Evolutionary conservation across 2,888 invertebrate species (phyloP), one percentile per base, ranked within the genome.

Genomic region (Choristoneura rosaceana): DNA sequence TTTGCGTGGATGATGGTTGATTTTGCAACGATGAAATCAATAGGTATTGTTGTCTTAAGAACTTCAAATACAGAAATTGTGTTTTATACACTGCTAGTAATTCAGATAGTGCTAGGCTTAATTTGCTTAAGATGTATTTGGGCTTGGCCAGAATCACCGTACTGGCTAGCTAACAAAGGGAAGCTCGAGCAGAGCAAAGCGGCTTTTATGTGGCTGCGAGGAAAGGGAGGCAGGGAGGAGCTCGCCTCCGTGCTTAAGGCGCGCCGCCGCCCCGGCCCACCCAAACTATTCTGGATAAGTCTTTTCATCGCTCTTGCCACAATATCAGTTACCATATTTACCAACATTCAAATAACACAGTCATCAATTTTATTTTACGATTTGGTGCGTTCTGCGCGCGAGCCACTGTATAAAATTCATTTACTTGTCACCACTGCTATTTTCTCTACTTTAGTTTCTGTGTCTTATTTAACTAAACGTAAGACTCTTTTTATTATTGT

Each of bases 151-250:
- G 62, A 62, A 14, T 45, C 62, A 8, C 62, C 62, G 2, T 62
- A 62, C 45, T 62, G 62, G 62, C 25, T 62, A 17, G 45, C 43
- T 45, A 9, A 14, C 14, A 43, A 41, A 25, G 45, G 62, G 5
- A 43, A 41, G 33, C 14, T 43, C 25, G 25, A 25, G 4, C 14
- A 62, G 10, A 25, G 43, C 45, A 25, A 3, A 41, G 10, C 14
- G 8, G 25, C 45, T 43, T 14, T 62, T 8, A 17, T 25, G 17
- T 45, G 45, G 45, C 62, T 62, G 14, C 45, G 62, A 17, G 62
- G 45, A 14, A 1, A 25, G 25, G 25, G n/a, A 4, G 0, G 34
- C 2, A 25, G 15, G n/a, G 4, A 25, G 2, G 62, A 62, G 33
- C 25, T 62, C 3, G 12, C 5, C n/a, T 45, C 3, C 3, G 7